Evolutionary conservation across 2,888 invertebrate genomes (phyloP), one percentile per base, ranked within the genome.

Genomic region (Brachypalpus laphriformis): DNA sequence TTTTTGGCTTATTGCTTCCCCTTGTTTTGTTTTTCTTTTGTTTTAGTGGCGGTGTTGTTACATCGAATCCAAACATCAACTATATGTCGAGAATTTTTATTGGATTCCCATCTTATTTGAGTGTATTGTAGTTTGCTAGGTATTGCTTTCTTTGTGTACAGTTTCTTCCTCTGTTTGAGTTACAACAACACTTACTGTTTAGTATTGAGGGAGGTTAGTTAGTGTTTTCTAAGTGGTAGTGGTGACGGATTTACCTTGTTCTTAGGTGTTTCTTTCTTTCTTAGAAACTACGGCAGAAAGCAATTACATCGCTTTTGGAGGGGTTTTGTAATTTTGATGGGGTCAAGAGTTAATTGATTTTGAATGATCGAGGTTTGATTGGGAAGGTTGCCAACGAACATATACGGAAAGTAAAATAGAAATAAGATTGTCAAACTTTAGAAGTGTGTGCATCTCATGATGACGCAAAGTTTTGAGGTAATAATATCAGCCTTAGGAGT

Each of bases 11-110:
- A 14, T 40, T 42, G 18, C 16, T 59, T 56, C 25, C 16, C n/a
- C 31, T 78, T 71, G 40, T 16, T 65, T 11, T 56, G 20, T 76
- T 40, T n/a, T 40, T 22, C 9, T 57, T 28, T 72, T 56, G 31
- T 63, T 51, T 70, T 9, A 49, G 37, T 25, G 5, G 25, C 31
- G 57, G 40, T 74, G 47, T 59, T 71, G 57, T 59, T 59, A 75
- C 54, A 68, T 49, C 42, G 18, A 51, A 51, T 45, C 8, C n/a
- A 45, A 71, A 63, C 70, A 31, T 65, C 42, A 71, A 82, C 77
- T 65, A 77, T 71, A 71, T 61, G 77, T 82, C 28, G 47, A 31
- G 71, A 31, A 42, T 71, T 76, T 82, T 65, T 51, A 77, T 77
- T 70, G 70, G 70, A 51, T 77, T 70, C 28, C 40, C 37, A n/a